Base-by-base conservation (phyloP, 2,888 invertebrate species). In the Troides aeacus region DNA sequence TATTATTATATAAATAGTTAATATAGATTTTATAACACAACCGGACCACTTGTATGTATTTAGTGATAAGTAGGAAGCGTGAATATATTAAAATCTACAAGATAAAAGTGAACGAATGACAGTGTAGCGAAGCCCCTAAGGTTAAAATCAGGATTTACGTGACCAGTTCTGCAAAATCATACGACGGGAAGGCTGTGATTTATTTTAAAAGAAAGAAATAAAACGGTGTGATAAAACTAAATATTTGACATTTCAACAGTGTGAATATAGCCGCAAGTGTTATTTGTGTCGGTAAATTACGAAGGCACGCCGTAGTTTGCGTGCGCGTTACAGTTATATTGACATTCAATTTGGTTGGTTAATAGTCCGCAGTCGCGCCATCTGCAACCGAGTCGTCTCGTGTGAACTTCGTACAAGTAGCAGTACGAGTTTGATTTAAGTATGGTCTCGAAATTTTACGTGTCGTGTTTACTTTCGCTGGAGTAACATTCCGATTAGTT, bases 381-480 rank as follows among this genome's bases (percentile, higher is more conserved):
- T 84, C 90, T 90, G 79, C 78, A 70, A 56, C 73, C 77, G 46
- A 76, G 78, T 78, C 78, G 78, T 81, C 74, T 79, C 73, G 78
- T 75, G 78, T 84, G 86, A 89, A 88, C 84, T 83, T 86, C 81
- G 81, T 78, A 78, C 84, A 80, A 75, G 75, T 73, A 73, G 77
- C 70, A 81, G 81, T 81, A 81, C 80, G 73, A 75, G 76, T 81
- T 82, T 80, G 81, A 85, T 81, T 82, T 80, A 81, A 85, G 78
- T 87, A 88, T 87, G 87, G 83, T 88, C 74, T 79, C 78, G 76
- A 80, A 81, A 73, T 76, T 70, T 70, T 86, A 88, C 90, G 90
- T 91, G 90, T 89, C 89, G 74, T 78, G 75, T 81, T 81, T 84
- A 88, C 89, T 88, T 90, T 89, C 89, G 83, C 85, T 85, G 78